These are phyloP conservation scores for Caenorhabditis sp. DNA, from an alignment of 2,888 invertebrate genomes.

Conservation along the genomic window DNA sequence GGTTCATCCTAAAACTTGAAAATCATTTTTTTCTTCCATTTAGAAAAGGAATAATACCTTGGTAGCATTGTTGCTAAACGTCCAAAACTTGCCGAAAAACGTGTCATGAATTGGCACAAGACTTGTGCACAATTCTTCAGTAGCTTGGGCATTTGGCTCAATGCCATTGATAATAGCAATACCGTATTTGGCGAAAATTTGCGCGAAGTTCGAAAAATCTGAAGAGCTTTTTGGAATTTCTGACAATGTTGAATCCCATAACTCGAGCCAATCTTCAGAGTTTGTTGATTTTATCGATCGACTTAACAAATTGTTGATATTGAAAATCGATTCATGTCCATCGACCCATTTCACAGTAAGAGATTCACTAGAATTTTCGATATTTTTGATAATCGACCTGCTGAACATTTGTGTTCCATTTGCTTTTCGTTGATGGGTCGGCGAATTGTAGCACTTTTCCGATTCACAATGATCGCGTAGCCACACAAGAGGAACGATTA, in stretches of 20 bases:
- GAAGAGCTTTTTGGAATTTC: not conserved
- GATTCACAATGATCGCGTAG: constrained; percentile 64
- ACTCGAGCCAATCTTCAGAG: not conserved
- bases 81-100: constrained; percentile 81
- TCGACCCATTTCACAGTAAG: not conserved
- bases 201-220: constrained; percentile 46
- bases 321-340: not conserved
- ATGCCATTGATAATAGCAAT: constrained; percentile 58
- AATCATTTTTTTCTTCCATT: not conserved
- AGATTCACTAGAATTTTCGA: not conserved
- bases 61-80: constrained; percentile 72
- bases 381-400: not conserved
- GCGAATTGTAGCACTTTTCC: constrained; percentile 45
- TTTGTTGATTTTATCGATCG: not conserved
- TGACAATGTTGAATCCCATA: not conserved
- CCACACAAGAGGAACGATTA: constrained; percentile 65
- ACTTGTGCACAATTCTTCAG: constrained; percentile 72
- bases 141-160: constrained; percentile 43
- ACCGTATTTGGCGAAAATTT: constrained; percentile 57
- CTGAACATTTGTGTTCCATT: constrained; percentile 7
- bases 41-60: constrained; percentile 10
- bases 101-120: constrained; percentile 79
- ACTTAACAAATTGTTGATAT: not conserved
- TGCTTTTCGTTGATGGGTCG: constrained; percentile 63
- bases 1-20: constrained; percentile 53